Percentiles rank a stretch among this genome's conserved stretches.
These are phyloP conservation scores for Xerus rutilus DNA, from an alignment of 2,797 vertebrate genomes.

Conservation along the genomic window DNA sequence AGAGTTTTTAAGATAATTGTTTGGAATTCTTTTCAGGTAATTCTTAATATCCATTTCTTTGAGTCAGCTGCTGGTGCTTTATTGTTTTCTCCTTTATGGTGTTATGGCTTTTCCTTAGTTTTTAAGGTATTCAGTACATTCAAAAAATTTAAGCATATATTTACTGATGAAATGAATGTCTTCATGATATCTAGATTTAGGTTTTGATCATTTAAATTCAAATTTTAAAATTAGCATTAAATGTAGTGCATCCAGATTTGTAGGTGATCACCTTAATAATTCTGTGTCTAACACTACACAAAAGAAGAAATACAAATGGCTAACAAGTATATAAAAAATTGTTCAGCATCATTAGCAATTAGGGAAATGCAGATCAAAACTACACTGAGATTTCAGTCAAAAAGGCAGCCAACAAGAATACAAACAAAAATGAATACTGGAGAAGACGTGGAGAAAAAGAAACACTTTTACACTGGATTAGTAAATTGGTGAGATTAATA, in stretches of 20 bases:
- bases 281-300: not conserved
- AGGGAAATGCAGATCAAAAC: no score
- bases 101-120: not conserved
- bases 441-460: no score
- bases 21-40: not conserved
- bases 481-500: no score
- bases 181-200: not conserved
- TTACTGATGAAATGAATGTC: not conserved
- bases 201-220: conserved; percentile 29
- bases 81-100: not conserved
- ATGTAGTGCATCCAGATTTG: not conserved
- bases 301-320: no score
- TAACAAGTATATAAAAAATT: no score
- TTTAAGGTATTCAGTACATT: not conserved
- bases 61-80: not conserved
- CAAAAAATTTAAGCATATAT: conserved; percentile 1
- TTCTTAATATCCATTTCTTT: not conserved
- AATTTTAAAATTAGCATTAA: conserved; percentile 34
- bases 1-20: not conserved
- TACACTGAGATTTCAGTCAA: no score
- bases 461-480: no score
- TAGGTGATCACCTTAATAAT: conserved; percentile 11
- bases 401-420: no score
- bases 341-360: no score
- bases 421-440: no score